phyloP scores from a whole-genome alignment of 2,113 vertebrate species.

The Ceratotherium simum region DNA sequence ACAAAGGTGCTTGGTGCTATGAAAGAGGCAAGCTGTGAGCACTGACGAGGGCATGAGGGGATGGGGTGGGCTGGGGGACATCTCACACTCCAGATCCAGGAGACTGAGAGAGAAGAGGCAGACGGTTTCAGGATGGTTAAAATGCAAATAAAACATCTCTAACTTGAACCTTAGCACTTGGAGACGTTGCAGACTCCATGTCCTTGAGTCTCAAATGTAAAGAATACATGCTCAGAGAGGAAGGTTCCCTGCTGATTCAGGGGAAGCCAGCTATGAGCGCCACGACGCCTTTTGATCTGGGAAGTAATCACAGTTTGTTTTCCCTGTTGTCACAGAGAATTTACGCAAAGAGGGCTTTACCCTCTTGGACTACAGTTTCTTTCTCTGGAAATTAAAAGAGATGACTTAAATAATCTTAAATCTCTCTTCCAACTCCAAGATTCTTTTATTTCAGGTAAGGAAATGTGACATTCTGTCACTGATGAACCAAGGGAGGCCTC shows the following conservation, averaged over 20 bases:
- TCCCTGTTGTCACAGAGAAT: background rate
- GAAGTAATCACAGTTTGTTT: background rate
- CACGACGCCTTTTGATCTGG: background rate
- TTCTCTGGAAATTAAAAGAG: conserved; percentile 6
- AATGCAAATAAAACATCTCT: background rate
- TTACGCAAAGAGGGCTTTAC: background rate
- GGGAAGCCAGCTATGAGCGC: background rate
- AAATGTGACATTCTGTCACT: background rate
- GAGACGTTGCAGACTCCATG: background rate
- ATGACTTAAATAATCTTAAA: background rate
- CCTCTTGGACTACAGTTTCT: background rate
- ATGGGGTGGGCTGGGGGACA: rapidly evolving
- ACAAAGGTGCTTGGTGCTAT: background rate
- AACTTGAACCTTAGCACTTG: background rate
- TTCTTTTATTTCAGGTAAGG: background rate
- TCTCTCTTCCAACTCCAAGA: background rate
- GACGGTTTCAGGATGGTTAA: background rate
- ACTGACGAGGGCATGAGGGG: too few relatives aligned
- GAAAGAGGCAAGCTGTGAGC: background rate
- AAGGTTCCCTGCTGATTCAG: background rate
- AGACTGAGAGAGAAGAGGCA: background rate
- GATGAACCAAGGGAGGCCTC: background rate
- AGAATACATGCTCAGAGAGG: background rate
- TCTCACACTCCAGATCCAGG: background rate
- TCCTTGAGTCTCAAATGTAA: background rate